Percentiles rank a stretch among this genome's conserved stretches.
These are phyloP conservation scores for Chrysolina americana DNA, from an alignment of 2,888 invertebrate species.

Conservation along the genomic window DNA sequence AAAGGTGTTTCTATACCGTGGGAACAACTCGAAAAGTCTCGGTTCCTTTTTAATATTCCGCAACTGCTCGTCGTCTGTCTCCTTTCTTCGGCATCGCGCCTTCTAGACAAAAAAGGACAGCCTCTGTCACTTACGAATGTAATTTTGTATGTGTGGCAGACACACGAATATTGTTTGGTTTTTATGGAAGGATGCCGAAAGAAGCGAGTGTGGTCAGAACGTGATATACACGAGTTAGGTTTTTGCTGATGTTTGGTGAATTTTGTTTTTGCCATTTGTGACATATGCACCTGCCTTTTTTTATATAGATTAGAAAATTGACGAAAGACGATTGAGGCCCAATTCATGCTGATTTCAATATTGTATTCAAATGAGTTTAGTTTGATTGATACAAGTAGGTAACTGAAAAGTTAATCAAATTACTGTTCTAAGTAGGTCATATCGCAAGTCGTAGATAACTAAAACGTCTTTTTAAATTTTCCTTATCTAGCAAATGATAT, in stretches of 20 bases:
- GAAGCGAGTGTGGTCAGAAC: slow-evolving; percentile 58
- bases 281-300: slow-evolving; percentile 7
- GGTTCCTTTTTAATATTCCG: slow-evolving; percentile 56
- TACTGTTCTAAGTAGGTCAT: background rate
- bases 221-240: slow-evolving; percentile 55
- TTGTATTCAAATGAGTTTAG: too few species aligned
- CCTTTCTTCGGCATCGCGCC: slow-evolving; percentile 29
- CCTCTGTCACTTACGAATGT: slow-evolving; percentile 30
- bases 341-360: too few species aligned
- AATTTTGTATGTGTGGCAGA: slow-evolving; percentile 52
- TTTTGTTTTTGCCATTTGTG: background rate
- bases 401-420: background rate
- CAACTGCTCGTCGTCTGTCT: slow-evolving; percentile 44
- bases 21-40: slow-evolving; percentile 50
- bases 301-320: background rate
- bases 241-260: slow-evolving; percentile 23
- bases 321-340: background rate
- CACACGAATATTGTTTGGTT: slow-evolving; percentile 54
- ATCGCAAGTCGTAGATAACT: background rate
- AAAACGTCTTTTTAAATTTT: background rate
- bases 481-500: background rate
- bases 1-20: slow-evolving; percentile 61
- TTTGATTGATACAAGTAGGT: too few species aligned
- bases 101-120: slow-evolving; percentile 32
- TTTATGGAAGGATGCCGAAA: slow-evolving; percentile 40